Evolutionary conservation across 2,797 vertebrate genomes (phyloP).

Genomic region (Ambastaia sidthimunki): DNA sequence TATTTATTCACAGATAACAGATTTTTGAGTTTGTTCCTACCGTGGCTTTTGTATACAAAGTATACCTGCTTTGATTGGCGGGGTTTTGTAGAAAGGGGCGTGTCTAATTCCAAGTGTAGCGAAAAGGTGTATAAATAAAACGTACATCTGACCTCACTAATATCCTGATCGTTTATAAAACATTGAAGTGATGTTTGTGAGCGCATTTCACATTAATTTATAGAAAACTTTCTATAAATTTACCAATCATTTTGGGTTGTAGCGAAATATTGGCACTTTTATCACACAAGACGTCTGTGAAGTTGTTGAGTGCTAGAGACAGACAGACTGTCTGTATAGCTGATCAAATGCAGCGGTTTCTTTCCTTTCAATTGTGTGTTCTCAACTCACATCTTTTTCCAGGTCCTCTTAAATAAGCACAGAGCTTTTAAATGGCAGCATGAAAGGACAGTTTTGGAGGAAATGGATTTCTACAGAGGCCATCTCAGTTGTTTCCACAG

Average conservation of each 20-base stretch:
- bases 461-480: conserved; percentile 33
- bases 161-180: background rate
- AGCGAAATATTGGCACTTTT: too few species aligned
- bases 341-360: background rate
- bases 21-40: too few species aligned
- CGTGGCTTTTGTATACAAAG: too few species aligned
- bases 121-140: too few species aligned
- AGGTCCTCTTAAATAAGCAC: background rate
- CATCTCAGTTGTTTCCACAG: conserved; percentile 27
- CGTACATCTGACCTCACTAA: background rate
- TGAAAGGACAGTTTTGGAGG: conserved; percentile 19
- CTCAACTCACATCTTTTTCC: background rate
- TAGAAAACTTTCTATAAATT: background rate
- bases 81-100: too few species aligned
- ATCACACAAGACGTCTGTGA: background rate
- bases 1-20: too few species aligned
- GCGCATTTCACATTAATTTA: background rate
- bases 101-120: too few species aligned
- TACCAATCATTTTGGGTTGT: too few species aligned
- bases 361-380: background rate
- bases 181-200: background rate
- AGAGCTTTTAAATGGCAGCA: conserved; percentile 12
- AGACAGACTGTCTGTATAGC: background rate
- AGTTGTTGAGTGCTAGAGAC: conserved; percentile 5
- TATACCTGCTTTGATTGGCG: too few species aligned